Conservation (phyloP, 2,888 invertebrate genomes). For the Zygaena filipendulae region DNA sequence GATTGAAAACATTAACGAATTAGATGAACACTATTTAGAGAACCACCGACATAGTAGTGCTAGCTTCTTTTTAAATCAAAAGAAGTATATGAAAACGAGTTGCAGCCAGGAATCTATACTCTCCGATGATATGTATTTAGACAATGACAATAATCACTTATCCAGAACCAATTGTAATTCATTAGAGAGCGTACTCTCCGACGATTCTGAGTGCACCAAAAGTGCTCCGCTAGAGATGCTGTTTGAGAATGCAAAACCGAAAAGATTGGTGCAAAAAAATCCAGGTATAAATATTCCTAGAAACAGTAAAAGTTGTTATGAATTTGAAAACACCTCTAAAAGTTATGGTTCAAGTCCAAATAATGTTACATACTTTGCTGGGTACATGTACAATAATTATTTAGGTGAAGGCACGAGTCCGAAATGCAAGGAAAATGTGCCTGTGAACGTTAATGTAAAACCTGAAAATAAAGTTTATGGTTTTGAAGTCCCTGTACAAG, state of each 20-base stretch:
- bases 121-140: constrained; percentile 74
- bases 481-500: constrained; percentile 43
- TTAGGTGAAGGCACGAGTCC: constrained; percentile 31
- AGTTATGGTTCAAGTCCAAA: constrained; percentile 74
- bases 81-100: constrained; percentile 69
- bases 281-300: constrained; percentile 35
- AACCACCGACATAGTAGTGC: constrained; percentile 77
- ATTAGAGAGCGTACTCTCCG: constrained; percentile 82
- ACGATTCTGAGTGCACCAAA: constrained; percentile 81
- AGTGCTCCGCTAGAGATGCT: constrained; percentile 81
- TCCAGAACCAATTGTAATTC: constrained; percentile 78
- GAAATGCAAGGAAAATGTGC: constrained; percentile 24
- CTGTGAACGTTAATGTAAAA: constrained; percentile 24
- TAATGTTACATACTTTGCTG: constrained; percentile 59
- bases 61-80: constrained; percentile 82
- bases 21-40: constrained; percentile 54
- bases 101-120: constrained; percentile 82
- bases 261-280: constrained; percentile 34
- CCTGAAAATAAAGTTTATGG: constrained; percentile 42
- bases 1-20: constrained; percentile 49
- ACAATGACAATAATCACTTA: constrained; percentile 69
- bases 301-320: constrained; percentile 59
- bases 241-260: constrained; percentile 68
- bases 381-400: constrained; percentile 66
- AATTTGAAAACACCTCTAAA: constrained; percentile 67